Evolutionary conservation across 2,888 invertebrate genomes (phyloP).

Genomic region (Pandemis cinnamomeana): DNA sequence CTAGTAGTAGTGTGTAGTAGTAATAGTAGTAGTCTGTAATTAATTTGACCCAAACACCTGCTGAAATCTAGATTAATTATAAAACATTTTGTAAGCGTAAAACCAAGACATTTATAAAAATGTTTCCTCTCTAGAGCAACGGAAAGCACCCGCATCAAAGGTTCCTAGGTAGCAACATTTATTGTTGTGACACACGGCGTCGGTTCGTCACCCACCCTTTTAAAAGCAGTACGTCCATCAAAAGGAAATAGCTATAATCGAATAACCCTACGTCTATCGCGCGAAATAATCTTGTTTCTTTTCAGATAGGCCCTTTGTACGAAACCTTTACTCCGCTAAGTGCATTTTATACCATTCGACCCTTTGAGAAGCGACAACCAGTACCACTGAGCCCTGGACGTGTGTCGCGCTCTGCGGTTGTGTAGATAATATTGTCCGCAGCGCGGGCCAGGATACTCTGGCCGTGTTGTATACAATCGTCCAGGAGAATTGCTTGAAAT

Average conservation of each 20-base stretch:
- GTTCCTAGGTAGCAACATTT: background rate
- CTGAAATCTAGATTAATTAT: too few relatives aligned
- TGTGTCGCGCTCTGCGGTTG: background rate
- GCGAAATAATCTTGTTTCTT: slow-evolving; percentile 67
- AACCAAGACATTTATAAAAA: background rate
- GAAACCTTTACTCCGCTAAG: slow-evolving; percentile 66
- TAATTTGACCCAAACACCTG: too few relatives aligned
- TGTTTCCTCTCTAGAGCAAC: background rate
- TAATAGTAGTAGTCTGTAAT: too few relatives aligned
- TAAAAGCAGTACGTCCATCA: slow-evolving; percentile 43
- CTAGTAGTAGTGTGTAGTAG: too few relatives aligned
- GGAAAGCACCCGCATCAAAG: background rate
- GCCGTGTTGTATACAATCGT: slow-evolving; percentile 54
- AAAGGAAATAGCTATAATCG: slow-evolving; percentile 49
- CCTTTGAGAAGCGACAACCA: slow-evolving; percentile 60
- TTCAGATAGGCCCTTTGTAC: slow-evolving; percentile 61
- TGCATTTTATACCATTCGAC: slow-evolving; percentile 72
- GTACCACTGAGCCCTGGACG: slow-evolving; percentile 46
- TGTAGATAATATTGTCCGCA: background rate
- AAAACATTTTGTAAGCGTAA: background rate
- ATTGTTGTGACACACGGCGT: slow-evolving; percentile 26
- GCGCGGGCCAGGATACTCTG: slow-evolving; percentile 48
- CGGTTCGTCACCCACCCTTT: slow-evolving; percentile 45
- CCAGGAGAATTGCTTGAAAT: slow-evolving; percentile 71
- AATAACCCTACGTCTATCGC: slow-evolving; percentile 56